Base-by-base conservation (phyloP, 1,140 invertebrate species). In the Dendroctonus valens region DNA sequence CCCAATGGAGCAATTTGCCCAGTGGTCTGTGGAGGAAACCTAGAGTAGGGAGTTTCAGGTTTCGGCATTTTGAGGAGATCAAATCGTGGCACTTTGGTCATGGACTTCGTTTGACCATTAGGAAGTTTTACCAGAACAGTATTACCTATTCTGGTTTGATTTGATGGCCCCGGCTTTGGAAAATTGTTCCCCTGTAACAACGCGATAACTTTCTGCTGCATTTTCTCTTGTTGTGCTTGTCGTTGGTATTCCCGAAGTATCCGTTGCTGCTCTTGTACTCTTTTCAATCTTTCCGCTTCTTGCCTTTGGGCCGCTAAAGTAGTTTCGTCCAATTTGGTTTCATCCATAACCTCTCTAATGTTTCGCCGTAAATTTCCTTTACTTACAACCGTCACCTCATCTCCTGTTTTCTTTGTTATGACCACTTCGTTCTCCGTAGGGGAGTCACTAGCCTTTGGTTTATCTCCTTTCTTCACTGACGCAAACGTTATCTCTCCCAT, bases 231-330 rank as follows among this genome's bases (percentile, higher is more conserved):
- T 42, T 85, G 84, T 62, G 89, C 88, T 77, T 90, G 88, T 70
- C 85, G 82, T 75, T 90, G 87, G 37, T 89, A 84, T 77, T 92
- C 90, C 68, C 90, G 85, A 70, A 91, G 88, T 55, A 90, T 86
- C 72, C 87, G 85, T 73, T 93, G 91, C 72, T 92, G 90, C 73
- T 91, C 91, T 75, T 92, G 91, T 38, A 93, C 89, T n/a, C 91
- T 81, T 11, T 88, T 83, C 53, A 93, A 80, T 76, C 96, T 83
- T 76, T 97, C 94, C 71, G 90, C 89, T 80, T 98, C 96, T 76
- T 96, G 93, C 41, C 92, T 83, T 77, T 97, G 94, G 3, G 96
- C 96, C 26, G 88, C 88, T n/a, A 96, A 76, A 6, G 95, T 97
- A 7, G 91, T 90, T 69, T 92, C 90, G 76, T 97, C 95, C 51